Evolutionary conservation across 1,140 invertebrate genomes (phyloP), one percentile per base, ranked within the genome.

Genomic region (Olivierus martensii): DNA sequence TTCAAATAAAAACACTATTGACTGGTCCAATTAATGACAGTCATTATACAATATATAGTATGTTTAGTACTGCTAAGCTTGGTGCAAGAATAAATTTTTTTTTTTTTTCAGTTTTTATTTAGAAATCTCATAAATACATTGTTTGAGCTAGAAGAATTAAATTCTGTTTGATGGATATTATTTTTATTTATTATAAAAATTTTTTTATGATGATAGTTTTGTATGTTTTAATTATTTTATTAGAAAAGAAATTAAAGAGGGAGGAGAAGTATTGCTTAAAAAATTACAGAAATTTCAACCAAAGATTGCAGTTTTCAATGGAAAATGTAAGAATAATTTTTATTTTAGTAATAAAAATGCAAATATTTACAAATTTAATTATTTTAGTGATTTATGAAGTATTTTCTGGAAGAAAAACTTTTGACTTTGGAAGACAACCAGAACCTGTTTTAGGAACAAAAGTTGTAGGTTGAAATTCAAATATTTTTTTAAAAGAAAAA

Each of bases 231-330:
- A n/a, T 22, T 45, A 36, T 46, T 28, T 46, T 12, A 44, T 19
- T 22, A 57, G 90, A 63, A 87, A 92, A 69, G 93, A 98, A 78
- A 95, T 97, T 61, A 91, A 93, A 73, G 89, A 95, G 76, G 92
- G 92, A 62, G 88, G 86, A 62, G 81, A 84, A 67, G 81, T 92
- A 62, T 70, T 97, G 53, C 73, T 87, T 55, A 87, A 93, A 67
- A 98, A 97, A 71, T 72, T 98, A 55, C 79, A 83, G 69, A 84
- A 84, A 62, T 97, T 84, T 74, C 81, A 83, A 64, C 93, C 92
- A 50, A 95, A 96, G 76, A 91, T 97, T 64, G 92, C 90, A 38
- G 92, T 95, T 18, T 98, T 97, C 68, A 98, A 98, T 77, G 92
- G 92, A 7, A 96, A 96, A 76, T 78, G 95, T 51, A 59, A 55